These are phyloP conservation scores for Pelobates cultripes DNA, from an alignment of 2,797 vertebrate species.

Conservation along the genomic window DNA sequence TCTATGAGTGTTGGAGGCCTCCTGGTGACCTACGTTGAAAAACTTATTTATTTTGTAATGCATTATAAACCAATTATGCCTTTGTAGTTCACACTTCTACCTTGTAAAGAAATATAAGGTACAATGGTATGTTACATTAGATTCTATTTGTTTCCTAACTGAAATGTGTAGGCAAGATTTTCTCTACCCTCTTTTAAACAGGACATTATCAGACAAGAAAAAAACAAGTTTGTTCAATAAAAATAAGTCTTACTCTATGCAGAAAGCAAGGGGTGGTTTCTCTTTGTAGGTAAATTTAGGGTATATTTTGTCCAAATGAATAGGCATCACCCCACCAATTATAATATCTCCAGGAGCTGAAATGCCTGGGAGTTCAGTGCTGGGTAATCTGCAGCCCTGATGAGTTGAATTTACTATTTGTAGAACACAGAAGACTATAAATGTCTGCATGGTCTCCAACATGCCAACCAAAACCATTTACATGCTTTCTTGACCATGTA, in stretches of 20 bases:
- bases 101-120: too few relatives aligned
- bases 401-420: background rate
- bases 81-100: too few relatives aligned
- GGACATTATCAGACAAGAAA: too few relatives aligned
- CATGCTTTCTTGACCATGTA: background rate
- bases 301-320: constrained; percentile 33
- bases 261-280: background rate
- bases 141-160: too few relatives aligned
- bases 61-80: too few relatives aligned
- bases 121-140: too few relatives aligned
- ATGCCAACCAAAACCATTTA: background rate
- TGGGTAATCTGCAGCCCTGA: constrained; percentile 1
- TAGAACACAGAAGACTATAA: background rate
- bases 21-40: too few relatives aligned
- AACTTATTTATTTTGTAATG: too few relatives aligned
- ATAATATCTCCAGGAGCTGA: constrained; percentile 2
- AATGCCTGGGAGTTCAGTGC: constrained; percentile 12
- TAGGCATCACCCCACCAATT: constrained; percentile 25
- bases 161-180: too few relatives aligned
- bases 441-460: background rate
- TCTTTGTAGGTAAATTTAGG: background rate
- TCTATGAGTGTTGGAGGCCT: too few relatives aligned
- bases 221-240: too few relatives aligned
- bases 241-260: constrained; percentile 30
- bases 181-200: too few relatives aligned